Conservation (phyloP, 2,797 vertebrate species). For the Todus mexicanus region DNA sequence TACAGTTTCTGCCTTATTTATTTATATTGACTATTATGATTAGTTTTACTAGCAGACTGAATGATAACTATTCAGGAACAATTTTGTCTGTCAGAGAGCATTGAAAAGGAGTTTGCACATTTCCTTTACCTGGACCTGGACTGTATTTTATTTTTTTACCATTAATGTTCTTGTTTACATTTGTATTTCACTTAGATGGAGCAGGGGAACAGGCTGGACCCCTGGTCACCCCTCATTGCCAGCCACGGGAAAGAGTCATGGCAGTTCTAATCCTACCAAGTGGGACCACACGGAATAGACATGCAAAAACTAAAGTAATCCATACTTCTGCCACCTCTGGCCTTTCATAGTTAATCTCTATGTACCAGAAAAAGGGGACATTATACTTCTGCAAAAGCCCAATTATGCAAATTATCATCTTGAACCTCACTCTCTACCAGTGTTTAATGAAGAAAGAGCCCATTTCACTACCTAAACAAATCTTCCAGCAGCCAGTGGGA, state of each 20-base stretch:
- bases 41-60: background rate
- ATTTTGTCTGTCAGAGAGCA: background rate
- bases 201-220: background rate
- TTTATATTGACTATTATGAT: background rate
- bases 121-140: background rate
- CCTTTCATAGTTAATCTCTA: background rate
- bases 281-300: background rate
- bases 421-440: background rate
- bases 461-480: background rate
- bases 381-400: background rate
- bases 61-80: background rate
- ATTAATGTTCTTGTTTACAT: background rate
- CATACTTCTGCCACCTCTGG: background rate
- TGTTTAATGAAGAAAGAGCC: background rate
- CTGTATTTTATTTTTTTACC: background rate
- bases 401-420: background rate
- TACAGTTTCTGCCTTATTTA: background rate
- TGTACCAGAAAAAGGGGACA: background rate
- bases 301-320: background rate
- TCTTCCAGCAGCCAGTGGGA: background rate
- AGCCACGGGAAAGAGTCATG: background rate
- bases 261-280: background rate
- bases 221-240: background rate
- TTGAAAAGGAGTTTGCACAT: background rate
- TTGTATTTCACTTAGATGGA: background rate